Conservation (phyloP, 2,797 vertebrate genomes). For the Gymnocypris eckloni region DNA sequence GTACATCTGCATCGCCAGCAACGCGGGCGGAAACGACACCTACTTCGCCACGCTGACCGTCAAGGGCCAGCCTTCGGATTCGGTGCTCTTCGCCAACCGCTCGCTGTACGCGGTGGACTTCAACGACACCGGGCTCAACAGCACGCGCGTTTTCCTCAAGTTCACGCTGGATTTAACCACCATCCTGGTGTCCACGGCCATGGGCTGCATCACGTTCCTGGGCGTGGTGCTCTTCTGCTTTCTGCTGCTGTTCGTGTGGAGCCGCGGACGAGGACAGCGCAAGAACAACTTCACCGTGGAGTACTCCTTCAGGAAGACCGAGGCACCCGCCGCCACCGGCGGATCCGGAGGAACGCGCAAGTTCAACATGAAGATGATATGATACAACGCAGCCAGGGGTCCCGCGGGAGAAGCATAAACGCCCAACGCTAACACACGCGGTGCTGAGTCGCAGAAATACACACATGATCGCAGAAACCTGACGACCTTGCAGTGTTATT, state of each 20-base stretch:
- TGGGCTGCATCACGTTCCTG: slow-evolving; percentile 99
- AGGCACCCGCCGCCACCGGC: slow-evolving; percentile 80
- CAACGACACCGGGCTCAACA: slow-evolving; percentile 90
- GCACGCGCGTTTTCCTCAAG: slow-evolving; percentile 90
- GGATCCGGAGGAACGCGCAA: slow-evolving; percentile 91
- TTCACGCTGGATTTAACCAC: slow-evolving; percentile 97
- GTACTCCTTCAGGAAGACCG: slow-evolving; percentile 96
- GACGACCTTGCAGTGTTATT: neutral
- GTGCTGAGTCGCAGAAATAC: slow-evolving; percentile 71
- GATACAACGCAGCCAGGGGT: slow-evolving; percentile 88
- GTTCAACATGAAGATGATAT: slow-evolving; percentile 99
- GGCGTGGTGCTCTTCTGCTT: slow-evolving; percentile 99
- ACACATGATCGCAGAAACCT: slow-evolving; percentile 6
- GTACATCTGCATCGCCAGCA: slow-evolving; percentile 98
- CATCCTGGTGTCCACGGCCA: slow-evolving; percentile 96
- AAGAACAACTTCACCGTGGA: slow-evolving; percentile 98
- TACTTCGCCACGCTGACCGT: slow-evolving; percentile 94
- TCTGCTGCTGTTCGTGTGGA: slow-evolving; percentile 97
- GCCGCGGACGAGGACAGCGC: slow-evolving; percentile 94
- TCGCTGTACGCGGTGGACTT: slow-evolving; percentile 85
- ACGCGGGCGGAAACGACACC: slow-evolving; percentile 96
- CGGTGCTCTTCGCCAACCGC: slow-evolving; percentile 82
- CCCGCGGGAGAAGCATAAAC: slow-evolving; percentile 81
- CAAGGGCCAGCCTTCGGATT: slow-evolving; percentile 77
- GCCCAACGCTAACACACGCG: slow-evolving; percentile 79